These are phyloP conservation scores for Phylloscopus collybita DNA, from an alignment of 2,797 vertebrate genomes.

Conservation along the genomic window DNA sequence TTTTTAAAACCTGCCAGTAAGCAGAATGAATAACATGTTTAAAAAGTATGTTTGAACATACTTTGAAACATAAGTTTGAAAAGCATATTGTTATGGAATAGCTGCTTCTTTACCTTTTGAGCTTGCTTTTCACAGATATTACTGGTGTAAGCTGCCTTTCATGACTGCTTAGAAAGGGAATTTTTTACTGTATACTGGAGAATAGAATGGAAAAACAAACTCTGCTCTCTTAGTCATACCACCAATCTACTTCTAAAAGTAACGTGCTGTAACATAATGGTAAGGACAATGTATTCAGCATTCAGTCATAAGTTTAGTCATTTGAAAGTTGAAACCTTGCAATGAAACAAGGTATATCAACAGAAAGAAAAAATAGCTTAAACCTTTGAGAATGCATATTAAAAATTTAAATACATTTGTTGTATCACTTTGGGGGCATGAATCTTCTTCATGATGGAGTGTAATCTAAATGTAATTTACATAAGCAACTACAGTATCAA, in stretches of 20 bases:
- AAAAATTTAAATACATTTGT: not conserved
- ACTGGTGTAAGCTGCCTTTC: not conserved
- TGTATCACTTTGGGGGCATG: not conserved
- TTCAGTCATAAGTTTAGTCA: not conserved
- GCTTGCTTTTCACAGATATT: not conserved
- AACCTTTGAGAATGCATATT: not conserved
- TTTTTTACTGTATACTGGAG: not conserved
- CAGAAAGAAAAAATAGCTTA: not conserved
- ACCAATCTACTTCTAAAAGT: not conserved
- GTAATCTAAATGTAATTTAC: not conserved
- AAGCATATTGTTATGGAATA: not conserved
- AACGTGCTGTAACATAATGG: not conserved
- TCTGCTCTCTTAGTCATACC: not conserved
- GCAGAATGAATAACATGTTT: not conserved
- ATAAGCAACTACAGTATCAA: not conserved
- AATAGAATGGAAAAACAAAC: conserved; percentile 1
- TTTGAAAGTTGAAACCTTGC: not conserved
- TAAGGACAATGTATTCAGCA: not conserved
- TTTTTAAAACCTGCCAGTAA: not conserved
- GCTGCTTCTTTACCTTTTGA: not conserved
- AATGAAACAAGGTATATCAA: not conserved
- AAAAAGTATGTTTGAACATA: not conserved
- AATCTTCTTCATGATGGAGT: not conserved
- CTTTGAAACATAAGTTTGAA: not conserved
- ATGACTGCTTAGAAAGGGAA: not conserved